Conservation (phyloP, 2,888 invertebrate genomes). For the Lepidochitona cinerea region DNA sequence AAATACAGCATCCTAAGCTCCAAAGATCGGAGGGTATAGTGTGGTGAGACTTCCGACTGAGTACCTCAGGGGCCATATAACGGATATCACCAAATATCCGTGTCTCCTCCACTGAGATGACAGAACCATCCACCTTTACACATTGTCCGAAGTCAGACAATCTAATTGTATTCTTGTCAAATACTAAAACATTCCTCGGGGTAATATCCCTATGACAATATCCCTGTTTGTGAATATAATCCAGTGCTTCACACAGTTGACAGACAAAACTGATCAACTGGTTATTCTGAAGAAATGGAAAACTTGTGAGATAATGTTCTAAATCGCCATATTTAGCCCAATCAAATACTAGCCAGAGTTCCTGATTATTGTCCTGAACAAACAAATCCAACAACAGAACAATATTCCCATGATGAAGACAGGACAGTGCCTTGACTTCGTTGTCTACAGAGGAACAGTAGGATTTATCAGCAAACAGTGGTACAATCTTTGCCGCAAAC, state of each 20-base stretch:
- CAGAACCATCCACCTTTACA: constrained; percentile 11
- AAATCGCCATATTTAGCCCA: background rate
- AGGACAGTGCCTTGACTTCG: background rate
- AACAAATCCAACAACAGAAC: background rate
- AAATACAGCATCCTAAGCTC: constrained; percentile 35
- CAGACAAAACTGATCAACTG: background rate
- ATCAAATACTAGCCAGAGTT: background rate
- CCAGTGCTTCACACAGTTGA: constrained; percentile 11
- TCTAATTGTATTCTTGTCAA: constrained; percentile 22
- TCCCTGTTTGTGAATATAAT: constrained; percentile 27
- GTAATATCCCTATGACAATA: constrained; percentile 38
- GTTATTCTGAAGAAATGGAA: background rate
- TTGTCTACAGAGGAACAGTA: background rate
- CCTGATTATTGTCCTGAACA: background rate
- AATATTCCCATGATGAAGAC: background rate
- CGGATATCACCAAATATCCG: constrained; percentile 31
- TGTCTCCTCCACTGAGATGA: constrained; percentile 21
- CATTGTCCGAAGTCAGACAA: constrained; percentile 39
- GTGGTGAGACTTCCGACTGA: constrained; percentile 17
- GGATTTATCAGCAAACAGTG: too few relatives aligned
- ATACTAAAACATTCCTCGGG: constrained; percentile 36
- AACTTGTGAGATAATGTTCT: background rate
- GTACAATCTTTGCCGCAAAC: too few relatives aligned
- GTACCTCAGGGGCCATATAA: constrained; percentile 38
- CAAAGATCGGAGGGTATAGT: constrained; percentile 33